Base-by-base conservation (phyloP, 2,888 invertebrate species). In the Subacronicta megacephala region DNA sequence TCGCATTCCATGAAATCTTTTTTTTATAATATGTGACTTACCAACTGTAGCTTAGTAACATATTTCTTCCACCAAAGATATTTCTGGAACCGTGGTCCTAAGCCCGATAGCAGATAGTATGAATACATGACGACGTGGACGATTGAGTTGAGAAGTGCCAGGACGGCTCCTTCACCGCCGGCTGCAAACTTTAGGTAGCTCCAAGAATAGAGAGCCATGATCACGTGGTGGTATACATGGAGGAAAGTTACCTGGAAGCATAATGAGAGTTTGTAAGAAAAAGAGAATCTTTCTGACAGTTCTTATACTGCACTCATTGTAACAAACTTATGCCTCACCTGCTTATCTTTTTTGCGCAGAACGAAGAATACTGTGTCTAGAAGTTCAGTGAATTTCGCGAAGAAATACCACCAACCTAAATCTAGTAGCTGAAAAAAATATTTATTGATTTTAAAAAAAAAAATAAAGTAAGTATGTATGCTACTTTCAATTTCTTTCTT, bases 11-110 rank as follows among this genome's bases (percentile, higher is more conserved):
- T n/a, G n/a, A n/a, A n/a, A n/a, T n/a, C n/a, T n/a, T n/a, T n/a
- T n/a, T n/a, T n/a, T n/a, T n/a, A n/a, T n/a, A n/a, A n/a, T n/a
- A n/a, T n/a, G n/a, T n/a, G n/a, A 47, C 75, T 91, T 85, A 97
- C 97, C 95, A 98, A 90, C 87, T 98, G 98, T 86, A 98, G 94
- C 61, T 95, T 95, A 4, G 98, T 98, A 80, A 98, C 96, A 82
- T 98, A 97, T 74, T 96, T 97, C 90, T 98, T 98, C 98, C 98
- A 98, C 97, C 97, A 98, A 42, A 98, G 86, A 82, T 96, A 97
- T 80, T 97, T 97, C 77, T 96, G 96, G 85, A 96, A 96, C 40
- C 95, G 84, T 0, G 97, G 97, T 3, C 98, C 98, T 64, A 97
- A 88, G 0, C 97, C 97, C 0, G 98, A 95, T 71, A 98, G 89